Evolutionary conservation across 2,113 vertebrate genomes (phyloP).

Genomic region (Pristiophorus japonicus): DNA sequence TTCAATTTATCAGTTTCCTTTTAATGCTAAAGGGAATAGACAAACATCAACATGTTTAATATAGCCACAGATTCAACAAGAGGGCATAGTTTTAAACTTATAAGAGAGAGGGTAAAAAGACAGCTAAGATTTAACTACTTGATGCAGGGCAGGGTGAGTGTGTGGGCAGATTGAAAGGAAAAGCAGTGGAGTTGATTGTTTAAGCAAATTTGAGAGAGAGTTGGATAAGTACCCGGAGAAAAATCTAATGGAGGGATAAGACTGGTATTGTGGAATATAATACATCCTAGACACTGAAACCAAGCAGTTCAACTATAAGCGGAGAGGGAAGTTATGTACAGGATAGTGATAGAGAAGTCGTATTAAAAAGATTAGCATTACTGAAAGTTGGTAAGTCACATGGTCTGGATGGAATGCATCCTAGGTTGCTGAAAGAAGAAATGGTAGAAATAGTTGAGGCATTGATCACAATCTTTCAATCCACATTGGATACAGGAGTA

Average conservation of each 20-base stretch:
- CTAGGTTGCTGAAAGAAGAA: not conserved
- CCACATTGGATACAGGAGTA: not conserved
- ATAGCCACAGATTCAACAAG: not conserved
- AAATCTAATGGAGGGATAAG: not conserved
- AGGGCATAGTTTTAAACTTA: not conserved
- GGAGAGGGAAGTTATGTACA: not conserved
- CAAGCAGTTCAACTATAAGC: not conserved
- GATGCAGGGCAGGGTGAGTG: not conserved
- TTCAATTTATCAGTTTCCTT: not conserved
- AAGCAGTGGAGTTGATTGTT: not conserved
- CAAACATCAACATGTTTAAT: not conserved
- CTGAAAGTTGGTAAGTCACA: not conserved
- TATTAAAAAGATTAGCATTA: not conserved
- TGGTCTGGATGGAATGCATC: not conserved
- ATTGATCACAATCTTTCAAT: not conserved
- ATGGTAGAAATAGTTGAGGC: not conserved
- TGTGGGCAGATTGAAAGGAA: not conserved
- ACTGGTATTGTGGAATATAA: not conserved
- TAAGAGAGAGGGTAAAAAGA: not conserved
- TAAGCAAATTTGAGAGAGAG: not conserved
- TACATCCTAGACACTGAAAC: not conserved
- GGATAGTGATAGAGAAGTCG: not conserved
- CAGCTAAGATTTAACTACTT: not conserved
- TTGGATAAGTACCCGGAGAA: not conserved
- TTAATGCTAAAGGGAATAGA: not conserved